Percentiles rank a stretch among this genome's conserved stretches.
Evolutionary conservation across 2,113 vertebrate species (phyloP).

Genomic region (Vulpes lagopus): DNA sequence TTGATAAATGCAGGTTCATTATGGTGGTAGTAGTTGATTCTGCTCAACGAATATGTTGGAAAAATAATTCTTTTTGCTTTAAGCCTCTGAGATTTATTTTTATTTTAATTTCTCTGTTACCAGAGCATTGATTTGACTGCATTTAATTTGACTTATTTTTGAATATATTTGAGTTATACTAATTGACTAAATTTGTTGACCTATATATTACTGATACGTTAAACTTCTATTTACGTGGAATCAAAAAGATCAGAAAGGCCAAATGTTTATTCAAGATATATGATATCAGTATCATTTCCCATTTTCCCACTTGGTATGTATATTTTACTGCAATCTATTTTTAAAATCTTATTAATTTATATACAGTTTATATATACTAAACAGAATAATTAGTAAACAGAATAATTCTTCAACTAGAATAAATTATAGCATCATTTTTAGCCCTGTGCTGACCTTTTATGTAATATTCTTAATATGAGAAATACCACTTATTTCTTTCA

Average conservation of each 20-base stretch:
- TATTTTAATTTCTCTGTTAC: not conserved
- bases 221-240: not conserved
- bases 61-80: not conserved
- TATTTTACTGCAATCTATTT: not conserved
- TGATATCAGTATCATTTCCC: not conserved
- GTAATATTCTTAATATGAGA: not conserved
- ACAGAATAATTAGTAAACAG: not conserved
- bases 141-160: slow-evolving; percentile 16
- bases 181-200: not conserved
- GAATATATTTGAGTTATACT: not conserved
- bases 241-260: not conserved
- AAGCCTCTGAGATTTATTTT: not conserved
- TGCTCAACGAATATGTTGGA: not conserved
- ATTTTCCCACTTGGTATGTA: not conserved
- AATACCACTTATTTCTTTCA: slow-evolving; percentile 4
- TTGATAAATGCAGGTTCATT: not conserved
- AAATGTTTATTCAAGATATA: not conserved
- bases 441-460: not conserved
- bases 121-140: not conserved
- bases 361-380: not conserved
- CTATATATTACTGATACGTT: not conserved
- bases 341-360: not conserved
- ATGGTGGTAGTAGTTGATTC: not conserved
- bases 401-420: slow-evolving; percentile 49
- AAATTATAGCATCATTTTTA: not conserved